Evolutionary conservation across 2,797 vertebrate genomes (phyloP).

Genomic region (Pempheris klunzingeri): DNA sequence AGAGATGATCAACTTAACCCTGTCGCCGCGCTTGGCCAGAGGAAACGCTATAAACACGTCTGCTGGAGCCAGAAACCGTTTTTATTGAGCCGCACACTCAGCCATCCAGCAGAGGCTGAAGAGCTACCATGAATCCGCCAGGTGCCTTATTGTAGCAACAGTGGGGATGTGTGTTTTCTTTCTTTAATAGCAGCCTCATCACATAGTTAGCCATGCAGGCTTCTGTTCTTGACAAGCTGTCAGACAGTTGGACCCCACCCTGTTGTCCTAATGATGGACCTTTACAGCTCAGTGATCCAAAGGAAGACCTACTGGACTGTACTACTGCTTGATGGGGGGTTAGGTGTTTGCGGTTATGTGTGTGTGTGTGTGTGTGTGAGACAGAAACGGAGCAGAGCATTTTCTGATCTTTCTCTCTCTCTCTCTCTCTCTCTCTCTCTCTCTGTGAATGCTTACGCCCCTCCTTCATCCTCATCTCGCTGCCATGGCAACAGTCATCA

Average conservation of each 20-base stretch:
- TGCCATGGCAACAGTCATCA: conserved; percentile 85
- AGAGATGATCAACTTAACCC: conserved; percentile 87
- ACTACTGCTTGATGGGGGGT: conserved; percentile 48
- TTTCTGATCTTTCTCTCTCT: conserved; percentile 62
- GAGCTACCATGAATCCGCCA: conserved; percentile 58
- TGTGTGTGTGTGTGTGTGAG: conserved; percentile 12
- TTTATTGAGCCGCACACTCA: conserved; percentile 76
- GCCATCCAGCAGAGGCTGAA: conserved; percentile 62
- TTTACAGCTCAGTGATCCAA: conserved; percentile 80
- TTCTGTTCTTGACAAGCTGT: conserved; percentile 79
- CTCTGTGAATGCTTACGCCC: conserved; percentile 53
- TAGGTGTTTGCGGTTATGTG: conserved; percentile 26
- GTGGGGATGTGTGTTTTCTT: conserved; percentile 39
- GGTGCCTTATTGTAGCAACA: conserved; percentile 60
- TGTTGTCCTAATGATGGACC: conserved; percentile 81
- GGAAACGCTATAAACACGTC: conserved; percentile 82
- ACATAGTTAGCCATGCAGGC: conserved; percentile 75
- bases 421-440: conserved; percentile 46
- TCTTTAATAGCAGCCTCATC: conserved; percentile 74
- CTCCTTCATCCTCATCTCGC: conserved; percentile 70
- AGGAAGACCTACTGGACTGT: conserved; percentile 70
- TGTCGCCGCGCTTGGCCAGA: conserved; percentile 76
- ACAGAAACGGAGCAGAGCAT: conserved; percentile 18
- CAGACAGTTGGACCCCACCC: conserved; percentile 73
- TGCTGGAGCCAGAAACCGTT: conserved; percentile 71